Percentiles rank a stretch among this genome's conserved stretches.
These are phyloP conservation scores for Microcebus murinus DNA, from an alignment of 2,113 vertebrate genomes.

Conservation along the genomic window DNA sequence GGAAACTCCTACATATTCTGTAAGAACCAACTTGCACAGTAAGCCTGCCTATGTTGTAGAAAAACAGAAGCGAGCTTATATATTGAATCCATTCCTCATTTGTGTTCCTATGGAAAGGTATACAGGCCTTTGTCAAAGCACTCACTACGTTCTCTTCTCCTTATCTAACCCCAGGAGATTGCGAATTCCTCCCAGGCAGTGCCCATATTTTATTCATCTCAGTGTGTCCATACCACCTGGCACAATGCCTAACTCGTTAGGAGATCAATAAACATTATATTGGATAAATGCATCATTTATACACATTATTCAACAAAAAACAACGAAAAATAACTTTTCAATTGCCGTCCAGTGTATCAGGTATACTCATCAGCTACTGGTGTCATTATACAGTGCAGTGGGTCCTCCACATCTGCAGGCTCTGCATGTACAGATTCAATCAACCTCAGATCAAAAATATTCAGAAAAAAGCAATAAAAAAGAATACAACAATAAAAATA, in stretches of 20 bases:
- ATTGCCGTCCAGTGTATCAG: neutral
- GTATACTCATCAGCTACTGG: neutral
- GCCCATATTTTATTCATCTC: conserved; percentile 22
- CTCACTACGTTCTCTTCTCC: neutral
- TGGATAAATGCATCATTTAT: neutral
- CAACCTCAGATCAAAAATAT: neutral
- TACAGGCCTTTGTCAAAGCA: neutral
- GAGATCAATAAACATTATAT: neutral
- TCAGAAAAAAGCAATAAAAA: neutral
- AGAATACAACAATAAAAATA: neutral
- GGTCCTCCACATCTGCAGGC: neutral
- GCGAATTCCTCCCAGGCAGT: neutral
- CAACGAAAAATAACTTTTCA: conserved; percentile 1
- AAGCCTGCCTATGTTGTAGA: neutral
- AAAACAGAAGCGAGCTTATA: neutral
- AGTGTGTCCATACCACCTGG: neutral
- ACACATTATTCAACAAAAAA: conserved; percentile 41
- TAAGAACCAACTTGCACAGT: neutral
- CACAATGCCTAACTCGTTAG: neutral
- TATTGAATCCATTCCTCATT: neutral
- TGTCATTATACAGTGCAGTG: neutral
- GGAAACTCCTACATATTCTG: neutral
- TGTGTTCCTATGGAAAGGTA: neutral
- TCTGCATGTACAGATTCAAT: neutral
- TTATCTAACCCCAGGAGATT: neutral